Base-by-base conservation (phyloP, 2,888 invertebrate species). In the Lucinisca nassula region DNA sequence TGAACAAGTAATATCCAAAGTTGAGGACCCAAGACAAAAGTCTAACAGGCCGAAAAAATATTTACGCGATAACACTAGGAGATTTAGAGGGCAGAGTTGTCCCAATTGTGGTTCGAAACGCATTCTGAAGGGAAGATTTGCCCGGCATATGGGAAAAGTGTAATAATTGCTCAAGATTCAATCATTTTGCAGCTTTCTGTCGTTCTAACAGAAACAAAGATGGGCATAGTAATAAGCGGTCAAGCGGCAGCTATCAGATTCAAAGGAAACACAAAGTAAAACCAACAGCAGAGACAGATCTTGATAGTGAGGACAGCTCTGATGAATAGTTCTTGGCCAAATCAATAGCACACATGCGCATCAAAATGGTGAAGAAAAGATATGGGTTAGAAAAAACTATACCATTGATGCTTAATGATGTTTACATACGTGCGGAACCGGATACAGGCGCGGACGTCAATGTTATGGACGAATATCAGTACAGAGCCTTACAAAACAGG, bases 401-500 rank as follows among this genome's bases (percentile, higher is more conserved):
- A 35, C 24, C 37, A 74, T 37, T 85, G 17, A n/a, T 37, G 27
- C 30, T 81, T 17, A 45, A 81, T 40, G 74, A 72, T 55, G 55
- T 80, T 27, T 35, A 80, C 21, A 58, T 80, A 35, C 45, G 35
- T 14, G 80, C 67, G n/a, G 80, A 80, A 55, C 80, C 74, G 2
- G 80, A 80, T 55, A 80, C 67, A 14, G n/a, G n/a, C n/a, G n/a
- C n/a, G n/a, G n/a, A n/a, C n/a, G n/a, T n/a, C n/a, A n/a, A n/a
- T n/a, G n/a, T 72, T 12, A 80, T 73, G 80, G 73, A 80, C n/a
- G 80, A 73, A 30, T 30, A n/a, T 40, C 49, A 80, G n/a, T 73
- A 67, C 30, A 87, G 74, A 76, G 74, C 74, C 3, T 40, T 37
- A 12, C 24, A 37, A 2, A 10, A 74, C 38, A 37, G 74, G 24